These are phyloP conservation scores for Clarias fuscus DNA, from an alignment of 2,797 vertebrate genomes.

Conservation along the genomic window DNA sequence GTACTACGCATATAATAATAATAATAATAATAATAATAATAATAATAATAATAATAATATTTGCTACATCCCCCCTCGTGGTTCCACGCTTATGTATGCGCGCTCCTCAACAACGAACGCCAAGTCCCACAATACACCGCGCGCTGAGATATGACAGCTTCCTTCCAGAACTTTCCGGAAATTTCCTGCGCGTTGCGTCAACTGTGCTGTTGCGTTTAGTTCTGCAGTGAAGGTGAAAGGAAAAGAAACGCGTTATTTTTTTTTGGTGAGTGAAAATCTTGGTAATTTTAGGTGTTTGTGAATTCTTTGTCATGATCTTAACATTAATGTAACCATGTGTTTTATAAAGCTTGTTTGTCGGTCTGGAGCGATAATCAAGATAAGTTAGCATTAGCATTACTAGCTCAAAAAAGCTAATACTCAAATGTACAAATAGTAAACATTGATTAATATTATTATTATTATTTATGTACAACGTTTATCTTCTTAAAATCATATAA, in stretches of 20 bases:
- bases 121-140: slow-evolving; percentile 57
- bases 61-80: too few species aligned
- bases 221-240: slow-evolving; percentile 65
- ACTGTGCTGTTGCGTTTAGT: background rate
- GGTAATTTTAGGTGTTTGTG: background rate
- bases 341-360: background rate
- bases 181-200: slow-evolving; percentile 67
- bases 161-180: slow-evolving; percentile 60
- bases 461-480: background rate
- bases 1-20: too few species aligned
- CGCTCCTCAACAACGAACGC: slow-evolving; percentile 6
- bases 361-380: background rate
- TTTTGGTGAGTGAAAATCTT: background rate
- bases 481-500: background rate
- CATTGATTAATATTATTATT: too few species aligned
- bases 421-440: too few species aligned
- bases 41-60: too few species aligned
- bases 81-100: background rate
- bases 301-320: background rate
- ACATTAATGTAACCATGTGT: too few species aligned
- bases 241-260: background rate
- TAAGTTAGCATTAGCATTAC: background rate
- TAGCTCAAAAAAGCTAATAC: background rate
- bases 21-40: too few species aligned
- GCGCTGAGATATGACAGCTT: background rate